Percentiles rank a stretch among this genome's conserved stretches.
phyloP scores from a whole-genome alignment of 1,140 invertebrate species.

The Coelopa frigida region DNA sequence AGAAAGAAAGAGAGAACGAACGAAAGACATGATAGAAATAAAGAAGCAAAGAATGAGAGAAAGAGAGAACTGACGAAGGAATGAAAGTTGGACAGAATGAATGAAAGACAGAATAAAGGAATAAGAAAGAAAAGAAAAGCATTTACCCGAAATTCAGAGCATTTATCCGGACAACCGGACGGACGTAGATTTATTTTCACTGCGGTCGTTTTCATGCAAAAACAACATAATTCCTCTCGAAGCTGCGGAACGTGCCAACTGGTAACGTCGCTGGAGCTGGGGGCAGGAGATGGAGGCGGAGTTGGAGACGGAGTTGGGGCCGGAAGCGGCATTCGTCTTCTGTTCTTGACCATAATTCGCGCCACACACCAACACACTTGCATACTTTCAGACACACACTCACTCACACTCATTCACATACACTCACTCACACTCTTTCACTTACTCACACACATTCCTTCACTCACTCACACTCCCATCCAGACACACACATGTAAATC shows the following conservation, averaged over 20 bases:
- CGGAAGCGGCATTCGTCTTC: too few relatives aligned
- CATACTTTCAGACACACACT: conserved; percentile 7
- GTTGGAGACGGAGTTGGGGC: too few relatives aligned
- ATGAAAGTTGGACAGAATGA: not conserved
- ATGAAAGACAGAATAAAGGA: not conserved
- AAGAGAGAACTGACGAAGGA: too few relatives aligned
- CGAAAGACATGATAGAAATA: too few relatives aligned
- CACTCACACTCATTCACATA: not conserved
- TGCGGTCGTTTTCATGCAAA: conserved; percentile 13
- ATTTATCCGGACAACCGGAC: too few relatives aligned
- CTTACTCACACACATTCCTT: not conserved
- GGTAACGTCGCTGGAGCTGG: too few relatives aligned
- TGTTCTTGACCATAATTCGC: too few relatives aligned
- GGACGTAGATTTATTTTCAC: not conserved
- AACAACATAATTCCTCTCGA: conserved; percentile 5
- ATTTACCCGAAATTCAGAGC: not conserved
- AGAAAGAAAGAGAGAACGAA: too few relatives aligned
- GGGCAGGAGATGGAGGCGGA: too few relatives aligned
- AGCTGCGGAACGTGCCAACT: conserved; percentile 9
- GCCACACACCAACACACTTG: conserved; percentile 6
- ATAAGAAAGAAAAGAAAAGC: too few relatives aligned
- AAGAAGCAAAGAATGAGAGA: too few relatives aligned
- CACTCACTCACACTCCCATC: not conserved
- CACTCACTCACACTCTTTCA: not conserved
- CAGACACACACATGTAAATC: not conserved